Base-by-base conservation (phyloP, 1,140 invertebrate genomes). In the Magallana angulata region DNA sequence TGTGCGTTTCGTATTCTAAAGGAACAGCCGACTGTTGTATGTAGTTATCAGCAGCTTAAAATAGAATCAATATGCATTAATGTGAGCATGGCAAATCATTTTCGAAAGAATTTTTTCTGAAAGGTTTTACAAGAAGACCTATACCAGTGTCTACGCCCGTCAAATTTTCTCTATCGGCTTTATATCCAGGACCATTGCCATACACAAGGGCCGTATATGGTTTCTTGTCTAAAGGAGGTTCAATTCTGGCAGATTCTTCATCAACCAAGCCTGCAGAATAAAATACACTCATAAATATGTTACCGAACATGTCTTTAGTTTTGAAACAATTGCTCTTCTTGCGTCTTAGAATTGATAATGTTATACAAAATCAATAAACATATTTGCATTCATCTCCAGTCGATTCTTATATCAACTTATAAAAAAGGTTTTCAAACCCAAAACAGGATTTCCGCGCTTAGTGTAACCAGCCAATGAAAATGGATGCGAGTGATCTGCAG, bases 401-500 rank as follows among this genome's bases (percentile, higher is more conserved):
- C 36, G 36, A 48, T 48, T 48, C 2, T 48, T 48, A 48, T 48
- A 48, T 48, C 36, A 48, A 48, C 36, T 57, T 2, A 82, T 18
- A 82, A 82, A 8, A 57, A 56, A n/a, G 11, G 16, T 82, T 57
- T 82, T 9, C 48, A 82, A 24, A 94, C 94, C 94, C 48, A 95
- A 90, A 57, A 95, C 91, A 58, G 91, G 85, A 82, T 93, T 92
- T 57, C 92, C 93, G 48, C 93, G 90, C 1, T 18, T 18, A 1
- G 92, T 84, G 85, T 93, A 93, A 24, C 93, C 92, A 1, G 89
- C 91, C 8, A 94, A 89, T 30, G 82, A 91, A 84, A 94, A 90
- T 6, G 89, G 92, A 88, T 96, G 95, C 1, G 95, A 96, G 94
- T 98, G 98, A 95, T 98, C 98, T 83, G 97, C 97, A 0, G 98